Base-by-base conservation (phyloP, 2,113 vertebrate genomes). In the Misgurnus anguillicaudatus region DNA sequence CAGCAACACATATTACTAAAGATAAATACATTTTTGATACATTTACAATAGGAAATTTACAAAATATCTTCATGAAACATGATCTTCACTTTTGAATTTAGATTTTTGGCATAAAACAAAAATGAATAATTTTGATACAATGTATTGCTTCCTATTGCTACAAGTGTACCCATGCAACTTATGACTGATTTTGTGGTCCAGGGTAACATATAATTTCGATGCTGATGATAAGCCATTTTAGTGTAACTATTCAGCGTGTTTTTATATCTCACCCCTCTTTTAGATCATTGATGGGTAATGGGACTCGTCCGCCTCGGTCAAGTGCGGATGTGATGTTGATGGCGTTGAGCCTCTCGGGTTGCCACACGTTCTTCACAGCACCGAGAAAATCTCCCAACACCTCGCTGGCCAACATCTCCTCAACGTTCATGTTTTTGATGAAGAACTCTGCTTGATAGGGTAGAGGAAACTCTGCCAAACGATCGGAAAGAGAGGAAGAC, bases 341-440 rank as follows among this genome's bases (percentile, higher is more conserved):
- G 17, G 98, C 97, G 1, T 98, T 98, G 70, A 99, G 94, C 17
- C 94, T 94, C 55, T 98, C 96, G 0, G 98, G 98, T 84, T 99
- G 97, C 98, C 98, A 99, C 0, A 99, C 92, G 0, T 98, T 99
- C 90, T 99, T 99, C 79, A 99, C 98, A 0, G 98, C 97, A 66
- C 98, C 98, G 0, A 99, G 93, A 73, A 99, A 99, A 88, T 99
- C 98, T 0, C 98, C 98, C 41, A 99, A 93, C 76, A 99, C 94
- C 90, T 99, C 97, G 24, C 97, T 99, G 85, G 97, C 97, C 85
- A 99, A 86, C 95, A 99, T 98, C 87, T 99, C 98, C 88, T 99
- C 98, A 41, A 99, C 97, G 0, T 99, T 99, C 97, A 99, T 99
- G 84, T 99, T 99, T 87, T 91, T 96, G 85, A 99, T 95, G 92